phyloP scores from a whole-genome alignment of 2,113 vertebrate species.

The Orientallactaga bullata region DNA sequence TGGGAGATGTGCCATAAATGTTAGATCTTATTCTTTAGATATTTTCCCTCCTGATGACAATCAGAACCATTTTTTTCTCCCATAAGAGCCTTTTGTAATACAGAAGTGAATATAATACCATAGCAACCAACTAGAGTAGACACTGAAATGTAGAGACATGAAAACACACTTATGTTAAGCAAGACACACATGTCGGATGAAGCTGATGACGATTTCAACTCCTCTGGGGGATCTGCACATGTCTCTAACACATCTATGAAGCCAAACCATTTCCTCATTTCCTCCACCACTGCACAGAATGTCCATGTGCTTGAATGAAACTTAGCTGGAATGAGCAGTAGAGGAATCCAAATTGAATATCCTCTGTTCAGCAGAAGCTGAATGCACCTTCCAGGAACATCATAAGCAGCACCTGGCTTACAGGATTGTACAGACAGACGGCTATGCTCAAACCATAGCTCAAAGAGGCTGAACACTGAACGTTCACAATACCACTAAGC shows the following conservation, averaged over 20 bases:
- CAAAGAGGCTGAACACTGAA: not conserved
- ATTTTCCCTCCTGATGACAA: not conserved
- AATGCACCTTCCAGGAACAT: not conserved
- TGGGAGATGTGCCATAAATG: not conserved
- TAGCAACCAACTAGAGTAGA: constrained; percentile 51
- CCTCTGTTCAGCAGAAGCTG: not conserved
- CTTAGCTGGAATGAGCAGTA: not conserved
- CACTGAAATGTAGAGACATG: constrained; percentile 34
- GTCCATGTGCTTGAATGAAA: not conserved
- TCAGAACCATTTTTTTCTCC: not conserved
- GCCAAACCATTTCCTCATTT: not conserved
- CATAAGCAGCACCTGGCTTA: not conserved
- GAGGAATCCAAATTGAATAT: constrained; percentile 8
- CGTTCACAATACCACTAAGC: not conserved
- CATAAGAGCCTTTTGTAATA: constrained; percentile 4
- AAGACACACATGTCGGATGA: constrained; percentile 24
- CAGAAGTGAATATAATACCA: constrained; percentile 7
- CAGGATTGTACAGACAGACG: not conserved
- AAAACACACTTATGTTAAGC: constrained; percentile 66
- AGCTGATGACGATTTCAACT: constrained; percentile 19
- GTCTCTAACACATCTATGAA: constrained; percentile 21
- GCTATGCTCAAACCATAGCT: not conserved
- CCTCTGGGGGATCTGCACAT: not conserved
- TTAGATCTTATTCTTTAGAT: constrained; percentile 4
- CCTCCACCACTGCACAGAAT: not conserved